Base-by-base conservation (phyloP, 2,888 invertebrate species). In the Gerris lacustris region DNA sequence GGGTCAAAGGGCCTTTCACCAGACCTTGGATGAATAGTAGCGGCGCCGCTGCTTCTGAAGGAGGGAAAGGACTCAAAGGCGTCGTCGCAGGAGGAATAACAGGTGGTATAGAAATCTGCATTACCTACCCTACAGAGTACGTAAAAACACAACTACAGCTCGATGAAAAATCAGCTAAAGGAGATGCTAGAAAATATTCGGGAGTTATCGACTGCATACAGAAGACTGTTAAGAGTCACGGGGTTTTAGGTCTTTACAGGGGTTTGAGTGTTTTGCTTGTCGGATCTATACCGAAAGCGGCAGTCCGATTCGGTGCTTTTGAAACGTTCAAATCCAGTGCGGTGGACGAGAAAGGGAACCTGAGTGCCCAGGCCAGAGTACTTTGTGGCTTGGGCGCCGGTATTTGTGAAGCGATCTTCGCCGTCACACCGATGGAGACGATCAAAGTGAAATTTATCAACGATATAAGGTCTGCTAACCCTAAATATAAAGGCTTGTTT, bases 361-460 rank as follows among this genome's bases (percentile, higher is more conserved):
- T 99, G 69, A 85, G 88, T 31, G 86, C 86, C 2, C 83, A 86
- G 0, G 89, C 87, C 72, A 88, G 96, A 78, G 81, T 99, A 70
- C 80, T 92, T 0, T 96, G 96, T 81, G 99, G 99, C 76, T 82
- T 99, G 70, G 93, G 96, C 18, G 98, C 99, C 6, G 97, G 99
- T 31, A 88, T 97, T 2, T 88, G 88, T 69, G 99, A 99, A 81
- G 99, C 99, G 5, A 86, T 99, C 72, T 86, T 99, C 75, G 98
- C 94, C 2, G 99, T 99, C 5, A 99, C 98, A 0, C 99, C 99
- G 11, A 99, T 99, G 99, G 99, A 99, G 81, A 99, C 98, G 0
- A 86, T 98, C 69, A 98, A 98, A 83, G 97, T 98, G 44, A 99
- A 99, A 84, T 99, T 99, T 80, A 99, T 99, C 78, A 95, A 99